Evolutionary conservation across 2,797 vertebrate species (phyloP).

Genomic region (Coilia nasus): DNA sequence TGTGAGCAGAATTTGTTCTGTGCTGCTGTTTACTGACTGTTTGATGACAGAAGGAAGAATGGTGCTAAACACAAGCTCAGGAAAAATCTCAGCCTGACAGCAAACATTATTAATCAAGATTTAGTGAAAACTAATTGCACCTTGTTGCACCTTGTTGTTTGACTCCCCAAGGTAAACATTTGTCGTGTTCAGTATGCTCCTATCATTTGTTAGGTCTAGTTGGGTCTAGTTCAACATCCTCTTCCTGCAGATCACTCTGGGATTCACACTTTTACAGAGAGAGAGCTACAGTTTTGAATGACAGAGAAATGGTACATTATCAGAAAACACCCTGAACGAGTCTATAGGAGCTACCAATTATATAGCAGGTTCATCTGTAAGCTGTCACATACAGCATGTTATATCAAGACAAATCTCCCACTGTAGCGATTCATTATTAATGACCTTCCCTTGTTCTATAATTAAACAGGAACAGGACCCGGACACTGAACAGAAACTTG

Average conservation of each 20-base stretch:
- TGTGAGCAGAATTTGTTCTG: not conserved
- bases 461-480: slow-evolving; percentile 43
- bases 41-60: not conserved
- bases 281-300: not conserved
- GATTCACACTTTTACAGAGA: not conserved
- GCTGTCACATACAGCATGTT: slow-evolving; percentile 38
- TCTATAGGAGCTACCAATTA: slow-evolving; percentile 7
- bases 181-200: not conserved
- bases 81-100: not conserved
- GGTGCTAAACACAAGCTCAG: not conserved
- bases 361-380: slow-evolving; percentile 35
- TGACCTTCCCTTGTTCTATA: slow-evolving; percentile 41
- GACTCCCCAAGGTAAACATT: not conserved
- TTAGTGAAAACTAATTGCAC: not conserved
- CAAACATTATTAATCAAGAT: not conserved
- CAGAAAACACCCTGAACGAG: not conserved
- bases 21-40: not conserved
- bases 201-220: not conserved
- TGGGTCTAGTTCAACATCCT: not conserved
- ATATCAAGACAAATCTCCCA: slow-evolving; percentile 39
- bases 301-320: not conserved
- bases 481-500: slow-evolving; percentile 10
- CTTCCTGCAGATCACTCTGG: not conserved
- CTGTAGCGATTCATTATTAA: slow-evolving; percentile 50
- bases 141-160: not conserved